Conservation (phyloP, 2,113 vertebrate species). For the Edolisoma coerulescens region DNA sequence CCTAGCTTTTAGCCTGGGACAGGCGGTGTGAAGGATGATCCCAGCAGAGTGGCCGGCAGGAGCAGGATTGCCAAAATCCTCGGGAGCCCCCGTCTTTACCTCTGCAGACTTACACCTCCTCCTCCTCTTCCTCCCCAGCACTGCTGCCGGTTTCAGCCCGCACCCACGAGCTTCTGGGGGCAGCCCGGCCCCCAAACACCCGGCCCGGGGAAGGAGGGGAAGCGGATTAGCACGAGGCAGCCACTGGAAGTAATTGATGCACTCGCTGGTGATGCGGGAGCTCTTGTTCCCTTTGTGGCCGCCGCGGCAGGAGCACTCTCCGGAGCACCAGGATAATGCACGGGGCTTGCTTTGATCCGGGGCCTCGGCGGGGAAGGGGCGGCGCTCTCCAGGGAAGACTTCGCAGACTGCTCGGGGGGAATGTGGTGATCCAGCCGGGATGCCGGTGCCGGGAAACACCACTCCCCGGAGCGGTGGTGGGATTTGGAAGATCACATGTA, state of each 20-base stretch:
- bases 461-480: accelerated
- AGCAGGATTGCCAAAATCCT: neutral
- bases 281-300: slow-evolving; percentile 55
- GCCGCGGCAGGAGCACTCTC: neutral
- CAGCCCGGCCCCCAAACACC: neutral
- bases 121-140: neutral
- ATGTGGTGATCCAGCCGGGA: accelerated
- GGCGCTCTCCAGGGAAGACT: neutral
- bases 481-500: neutral
- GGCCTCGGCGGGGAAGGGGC: neutral
- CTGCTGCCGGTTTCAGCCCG: neutral
- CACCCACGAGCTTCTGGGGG: neutral
- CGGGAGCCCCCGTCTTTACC: neutral
- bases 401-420: neutral
- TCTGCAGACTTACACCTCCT: accelerated
- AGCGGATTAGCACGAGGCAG: slow-evolving; percentile 45
- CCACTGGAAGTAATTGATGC: slow-evolving; percentile 66
- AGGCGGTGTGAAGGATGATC: neutral
- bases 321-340: neutral
- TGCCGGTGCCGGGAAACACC: neutral
- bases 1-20: neutral
- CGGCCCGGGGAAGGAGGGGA: neutral
- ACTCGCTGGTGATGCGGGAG: slow-evolving; percentile 27
- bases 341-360: neutral
- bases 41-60: neutral